These are phyloP conservation scores for Hypomecis atomaria DNA, from an alignment of 2,888 invertebrate species.

Conservation along the genomic window DNA sequence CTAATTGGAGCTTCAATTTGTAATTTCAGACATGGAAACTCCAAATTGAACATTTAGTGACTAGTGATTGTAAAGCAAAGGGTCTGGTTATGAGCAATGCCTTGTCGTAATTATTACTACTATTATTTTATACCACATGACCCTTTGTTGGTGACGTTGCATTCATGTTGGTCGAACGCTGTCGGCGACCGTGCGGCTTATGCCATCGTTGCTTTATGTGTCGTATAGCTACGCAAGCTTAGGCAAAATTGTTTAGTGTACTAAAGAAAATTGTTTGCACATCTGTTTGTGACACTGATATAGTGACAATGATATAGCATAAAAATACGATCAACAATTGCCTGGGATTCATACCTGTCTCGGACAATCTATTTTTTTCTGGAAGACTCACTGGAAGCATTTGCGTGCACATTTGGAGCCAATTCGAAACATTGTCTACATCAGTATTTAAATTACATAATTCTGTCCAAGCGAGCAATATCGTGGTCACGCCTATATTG, in stretches of 20 bases:
- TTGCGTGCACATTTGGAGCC: too few species aligned
- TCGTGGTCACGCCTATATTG: too few species aligned
- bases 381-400: too few species aligned
- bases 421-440: too few species aligned
- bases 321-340: constrained; percentile 12
- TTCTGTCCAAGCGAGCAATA: too few species aligned
- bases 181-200: constrained; percentile 15
- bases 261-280: constrained; percentile 83
- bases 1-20: constrained; percentile 18
- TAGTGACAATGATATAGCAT: constrained; percentile 33
- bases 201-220: constrained; percentile 50
- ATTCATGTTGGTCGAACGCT: constrained; percentile 51
- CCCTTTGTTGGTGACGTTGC: constrained; percentile 71
- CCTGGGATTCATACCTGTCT: not conserved
- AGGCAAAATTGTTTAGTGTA: constrained; percentile 47
- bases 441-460: too few species aligned
- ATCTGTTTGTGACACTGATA: constrained; percentile 62
- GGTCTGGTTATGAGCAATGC: constrained; percentile 55
- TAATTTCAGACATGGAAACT: constrained; percentile 26
- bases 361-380: too few species aligned
- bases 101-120: constrained; percentile 36
- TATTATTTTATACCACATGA: constrained; percentile 47
- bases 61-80: constrained; percentile 76
- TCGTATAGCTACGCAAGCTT: constrained; percentile 57
- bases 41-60: constrained; percentile 28